Conservation (phyloP, 2,797 vertebrate species). For the Serranus cabrilla region DNA sequence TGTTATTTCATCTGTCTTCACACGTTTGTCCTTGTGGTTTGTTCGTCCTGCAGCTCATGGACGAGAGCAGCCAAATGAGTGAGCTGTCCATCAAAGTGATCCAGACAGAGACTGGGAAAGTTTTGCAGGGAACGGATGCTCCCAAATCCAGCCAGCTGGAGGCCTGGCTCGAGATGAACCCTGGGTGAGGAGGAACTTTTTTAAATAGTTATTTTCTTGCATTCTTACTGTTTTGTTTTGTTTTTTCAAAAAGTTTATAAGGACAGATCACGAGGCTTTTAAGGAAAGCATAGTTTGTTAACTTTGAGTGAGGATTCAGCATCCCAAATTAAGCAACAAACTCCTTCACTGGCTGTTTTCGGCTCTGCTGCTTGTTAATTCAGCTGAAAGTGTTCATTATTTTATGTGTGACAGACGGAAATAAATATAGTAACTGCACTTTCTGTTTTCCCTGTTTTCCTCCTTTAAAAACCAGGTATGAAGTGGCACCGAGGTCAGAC, state of each 20-base stretch:
- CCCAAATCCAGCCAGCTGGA: slow-evolving; percentile 98
- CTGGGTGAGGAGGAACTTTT: slow-evolving; percentile 87
- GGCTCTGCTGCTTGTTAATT: not conserved
- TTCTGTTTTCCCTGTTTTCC: not conserved
- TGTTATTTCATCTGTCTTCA: not conserved
- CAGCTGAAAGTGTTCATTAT: not conserved
- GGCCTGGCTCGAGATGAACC: slow-evolving; percentile 99
- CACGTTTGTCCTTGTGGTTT: not conserved
- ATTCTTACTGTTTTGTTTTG: not conserved
- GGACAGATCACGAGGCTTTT: not conserved
- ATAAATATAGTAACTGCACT: not conserved
- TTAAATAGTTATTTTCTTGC: not conserved
- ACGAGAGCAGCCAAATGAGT: slow-evolving; percentile 99
- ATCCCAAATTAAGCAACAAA: not conserved
- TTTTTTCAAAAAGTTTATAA: not conserved
- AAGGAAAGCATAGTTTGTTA: not conserved
- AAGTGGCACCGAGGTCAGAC: slow-evolving; percentile 97
- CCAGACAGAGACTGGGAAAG: slow-evolving; percentile 97
- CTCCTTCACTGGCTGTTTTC: not conserved
- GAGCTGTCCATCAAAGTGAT: slow-evolving; percentile 99
- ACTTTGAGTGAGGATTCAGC: not conserved
- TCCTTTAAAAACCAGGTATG: slow-evolving; percentile 86
- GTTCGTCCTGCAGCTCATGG: slow-evolving; percentile 89
- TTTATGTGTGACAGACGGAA: not conserved
- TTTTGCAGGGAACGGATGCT: slow-evolving; percentile 95